Evolutionary conservation across 2,797 vertebrate genomes (phyloP).

Genomic region (Gymnocypris eckloni): DNA sequence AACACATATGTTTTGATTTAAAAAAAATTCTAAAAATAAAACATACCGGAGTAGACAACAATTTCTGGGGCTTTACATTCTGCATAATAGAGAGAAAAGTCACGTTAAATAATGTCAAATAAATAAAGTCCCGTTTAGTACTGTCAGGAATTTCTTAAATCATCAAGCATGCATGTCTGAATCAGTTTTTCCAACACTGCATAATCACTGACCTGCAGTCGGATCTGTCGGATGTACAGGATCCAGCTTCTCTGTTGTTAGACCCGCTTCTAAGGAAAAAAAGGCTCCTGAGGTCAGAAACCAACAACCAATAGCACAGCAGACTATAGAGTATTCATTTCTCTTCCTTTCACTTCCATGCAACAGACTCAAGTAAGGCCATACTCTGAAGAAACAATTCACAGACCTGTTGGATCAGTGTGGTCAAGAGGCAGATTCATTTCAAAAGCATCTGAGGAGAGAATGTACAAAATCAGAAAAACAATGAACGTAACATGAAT

Average conservation of each 20-base stretch:
- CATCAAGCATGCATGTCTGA: neutral
- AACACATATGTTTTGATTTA: neutral
- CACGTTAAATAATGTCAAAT: neutral
- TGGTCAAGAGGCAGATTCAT: constrained; percentile 48
- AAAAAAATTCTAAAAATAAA: neutral
- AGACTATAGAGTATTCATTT: neutral
- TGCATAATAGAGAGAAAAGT: constrained; percentile 36
- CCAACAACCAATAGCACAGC: neutral
- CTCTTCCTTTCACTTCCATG: neutral
- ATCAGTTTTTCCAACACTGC: neutral
- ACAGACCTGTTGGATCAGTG: constrained; percentile 64
- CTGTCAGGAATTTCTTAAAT: neutral
- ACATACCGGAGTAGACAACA: constrained; percentile 62
- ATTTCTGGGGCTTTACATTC: constrained; percentile 48
- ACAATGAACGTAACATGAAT: neutral
- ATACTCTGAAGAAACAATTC: neutral
- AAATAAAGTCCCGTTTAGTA: neutral
- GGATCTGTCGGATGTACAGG: neutral
- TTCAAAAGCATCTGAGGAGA: constrained; percentile 60
- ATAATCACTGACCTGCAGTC: constrained; percentile 42
- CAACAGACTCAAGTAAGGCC: neutral
- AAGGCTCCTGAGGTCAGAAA: neutral
- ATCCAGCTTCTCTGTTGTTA: constrained; percentile 4
- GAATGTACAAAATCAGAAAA: neutral
- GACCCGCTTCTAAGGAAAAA: neutral